Evolutionary conservation across 2,888 invertebrate genomes (phyloP).

Genomic region (Carterocephalus palaemon): DNA sequence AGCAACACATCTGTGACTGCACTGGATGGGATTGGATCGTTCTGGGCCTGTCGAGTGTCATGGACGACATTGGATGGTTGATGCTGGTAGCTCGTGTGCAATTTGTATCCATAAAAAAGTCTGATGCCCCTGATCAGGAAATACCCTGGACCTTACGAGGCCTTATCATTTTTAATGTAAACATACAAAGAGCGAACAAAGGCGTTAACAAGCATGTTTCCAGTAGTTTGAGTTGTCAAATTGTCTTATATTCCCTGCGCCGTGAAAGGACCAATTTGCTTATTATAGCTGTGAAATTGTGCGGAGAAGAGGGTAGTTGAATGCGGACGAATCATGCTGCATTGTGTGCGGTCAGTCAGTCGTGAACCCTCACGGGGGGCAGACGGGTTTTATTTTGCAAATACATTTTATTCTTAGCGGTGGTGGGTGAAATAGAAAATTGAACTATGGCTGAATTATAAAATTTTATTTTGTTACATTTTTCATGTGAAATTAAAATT

Average conservation of each 20-base stretch:
- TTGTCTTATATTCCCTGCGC: constrained; percentile 38
- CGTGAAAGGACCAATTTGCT: constrained; percentile 50
- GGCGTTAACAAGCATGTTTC: constrained; percentile 43
- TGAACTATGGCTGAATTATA: no score
- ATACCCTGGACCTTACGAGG: no score
- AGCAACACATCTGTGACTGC: no score
- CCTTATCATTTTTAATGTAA: constrained; percentile 4
- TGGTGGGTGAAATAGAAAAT: not conserved
- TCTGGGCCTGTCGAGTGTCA: no score
- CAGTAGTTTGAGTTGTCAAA: constrained; percentile 48
- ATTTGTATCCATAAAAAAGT: no score
- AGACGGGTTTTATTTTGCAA: constrained; percentile 27
- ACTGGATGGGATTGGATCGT: no score
- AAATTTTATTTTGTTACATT: no score
- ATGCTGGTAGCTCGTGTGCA: no score
- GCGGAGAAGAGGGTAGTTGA: constrained; percentile 57
- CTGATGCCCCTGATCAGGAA: no score
- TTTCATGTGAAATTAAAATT: no score
- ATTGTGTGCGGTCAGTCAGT: constrained; percentile 61
- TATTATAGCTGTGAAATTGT: constrained; percentile 62
- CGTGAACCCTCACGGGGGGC: constrained; percentile 49
- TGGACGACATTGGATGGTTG: no score
- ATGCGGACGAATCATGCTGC: constrained; percentile 57
- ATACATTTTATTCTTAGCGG: not conserved
- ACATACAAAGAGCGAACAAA: constrained; percentile 36